Conservation (phyloP, 2,888 invertebrate species). For the Melikaiella ostensackeni region DNA sequence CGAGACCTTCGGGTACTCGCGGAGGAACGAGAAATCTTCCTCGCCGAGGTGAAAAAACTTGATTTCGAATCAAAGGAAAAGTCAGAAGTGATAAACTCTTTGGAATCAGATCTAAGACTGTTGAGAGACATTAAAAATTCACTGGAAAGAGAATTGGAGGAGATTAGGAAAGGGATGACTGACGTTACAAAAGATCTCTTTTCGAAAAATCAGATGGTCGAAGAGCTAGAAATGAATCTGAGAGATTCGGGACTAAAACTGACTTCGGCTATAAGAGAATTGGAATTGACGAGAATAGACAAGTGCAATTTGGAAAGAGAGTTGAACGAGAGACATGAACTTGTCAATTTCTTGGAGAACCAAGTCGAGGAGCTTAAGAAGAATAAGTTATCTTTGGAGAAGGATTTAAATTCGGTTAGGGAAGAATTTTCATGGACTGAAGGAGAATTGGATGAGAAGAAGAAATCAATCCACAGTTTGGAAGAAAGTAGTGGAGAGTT, state of each 20-base stretch:
- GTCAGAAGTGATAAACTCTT: neutral
- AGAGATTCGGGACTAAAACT: neutral
- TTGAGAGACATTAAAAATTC: neutral
- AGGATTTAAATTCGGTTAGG: neutral
- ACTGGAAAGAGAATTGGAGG: neutral
- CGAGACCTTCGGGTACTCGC: neutral
- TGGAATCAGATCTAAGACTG: neutral
- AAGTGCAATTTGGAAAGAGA: neutral
- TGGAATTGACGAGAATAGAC: neutral
- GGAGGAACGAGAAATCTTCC: neutral
- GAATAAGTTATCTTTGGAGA: slow-evolving; percentile 8
- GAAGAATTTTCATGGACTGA: neutral
- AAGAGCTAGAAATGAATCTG: neutral
- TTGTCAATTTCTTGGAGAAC: slow-evolving; percentile 31
- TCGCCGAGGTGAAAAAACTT: neutral
- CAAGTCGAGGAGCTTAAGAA: slow-evolving; percentile 2
- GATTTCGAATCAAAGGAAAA: neutral
- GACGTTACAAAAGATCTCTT: neutral
- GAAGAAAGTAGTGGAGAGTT: neutral
- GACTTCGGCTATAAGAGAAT: neutral
- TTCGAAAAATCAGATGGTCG: neutral
- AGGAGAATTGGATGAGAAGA: neutral
- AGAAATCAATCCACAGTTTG: neutral
- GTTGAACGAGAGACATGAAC: slow-evolving; percentile 3
- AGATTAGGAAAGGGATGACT: neutral